Evolutionary conservation across 2,888 invertebrate species (phyloP).

Genomic region (Drosophila melanocephala): DNA sequence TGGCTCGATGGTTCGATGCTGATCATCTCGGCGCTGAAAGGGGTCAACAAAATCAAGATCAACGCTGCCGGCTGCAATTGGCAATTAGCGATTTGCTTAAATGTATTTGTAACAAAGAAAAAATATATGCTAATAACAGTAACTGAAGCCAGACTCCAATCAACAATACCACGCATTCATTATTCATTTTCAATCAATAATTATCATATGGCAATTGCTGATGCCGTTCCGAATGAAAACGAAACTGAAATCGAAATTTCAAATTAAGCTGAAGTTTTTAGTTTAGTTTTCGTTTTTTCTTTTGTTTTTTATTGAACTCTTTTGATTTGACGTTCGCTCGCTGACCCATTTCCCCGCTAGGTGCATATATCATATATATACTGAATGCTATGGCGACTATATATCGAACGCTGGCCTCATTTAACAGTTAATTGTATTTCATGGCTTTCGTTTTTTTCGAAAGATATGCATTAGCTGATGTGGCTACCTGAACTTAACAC

Average conservation of each 20-base stretch:
- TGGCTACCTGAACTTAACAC: conserved; percentile 35
- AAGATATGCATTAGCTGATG: conserved; percentile 36
- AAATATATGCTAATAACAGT: background rate
- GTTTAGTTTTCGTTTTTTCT: conserved; percentile 24
- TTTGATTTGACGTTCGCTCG: conserved; percentile 45
- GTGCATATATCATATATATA: conserved; percentile 2
- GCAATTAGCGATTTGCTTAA: conserved; percentile 59
- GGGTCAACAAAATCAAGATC: conserved; percentile 53
- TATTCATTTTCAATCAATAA: conserved; percentile 61
- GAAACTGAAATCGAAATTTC: conserved; percentile 7
- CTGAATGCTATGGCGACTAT: conserved; percentile 9
- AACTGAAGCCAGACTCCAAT: conserved; percentile 23
- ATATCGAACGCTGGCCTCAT: conserved; percentile 23
- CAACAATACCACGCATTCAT: conserved; percentile 59
- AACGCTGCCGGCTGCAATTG: conserved; percentile 60
- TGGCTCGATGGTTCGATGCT: conserved; percentile 13
- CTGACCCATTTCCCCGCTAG: conserved; percentile 12
- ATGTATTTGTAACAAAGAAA: conserved; percentile 53
- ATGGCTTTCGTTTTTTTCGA: conserved; percentile 33
- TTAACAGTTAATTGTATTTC: conserved; percentile 40
- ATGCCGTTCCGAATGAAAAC: conserved; percentile 6
- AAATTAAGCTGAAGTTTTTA: conserved; percentile 9
- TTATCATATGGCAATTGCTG: conserved; percentile 52
- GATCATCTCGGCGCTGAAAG: conserved; percentile 50
- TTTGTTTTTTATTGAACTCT: conserved; percentile 55